phyloP scores from a whole-genome alignment of 23 tunicate species.

The Trididemnum miniatum region DNA sequence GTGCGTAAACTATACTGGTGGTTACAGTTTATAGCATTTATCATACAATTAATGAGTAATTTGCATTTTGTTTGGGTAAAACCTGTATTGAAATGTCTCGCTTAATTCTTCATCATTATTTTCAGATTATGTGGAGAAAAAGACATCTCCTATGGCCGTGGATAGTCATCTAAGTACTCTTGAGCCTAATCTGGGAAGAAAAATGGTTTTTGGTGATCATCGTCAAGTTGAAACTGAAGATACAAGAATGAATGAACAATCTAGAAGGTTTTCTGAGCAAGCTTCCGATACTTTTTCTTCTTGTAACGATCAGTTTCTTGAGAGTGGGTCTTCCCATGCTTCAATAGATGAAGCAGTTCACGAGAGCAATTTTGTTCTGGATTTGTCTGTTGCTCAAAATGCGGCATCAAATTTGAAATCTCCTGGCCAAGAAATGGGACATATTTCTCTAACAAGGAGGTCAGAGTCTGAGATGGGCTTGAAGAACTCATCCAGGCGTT shows the following conservation, averaged over 20 bases:
- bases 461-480: not conserved
- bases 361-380: conserved; percentile 35
- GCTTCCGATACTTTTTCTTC: conserved; percentile 12
- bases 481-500: not conserved
- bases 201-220: not conserved
- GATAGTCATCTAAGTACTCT: no score
- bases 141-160: no score
- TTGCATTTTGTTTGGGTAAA: no score
- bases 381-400: conserved; percentile 5
- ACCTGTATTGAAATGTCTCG: no score
- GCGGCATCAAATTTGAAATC: not conserved
- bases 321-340: not conserved
- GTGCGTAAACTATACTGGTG: no score
- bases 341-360: not conserved
- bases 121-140: no score
- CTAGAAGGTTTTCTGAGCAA: not conserved
- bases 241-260: not conserved
- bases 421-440: not conserved
- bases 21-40: no score
- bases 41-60: no score
- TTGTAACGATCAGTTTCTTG: not conserved
- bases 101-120: no score
- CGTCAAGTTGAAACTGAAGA: not conserved
- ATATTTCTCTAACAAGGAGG: not conserved
- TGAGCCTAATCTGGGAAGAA: not conserved